Evolutionary conservation across 2,888 invertebrate genomes (phyloP).

Genomic region (Oithona nana): DNA sequence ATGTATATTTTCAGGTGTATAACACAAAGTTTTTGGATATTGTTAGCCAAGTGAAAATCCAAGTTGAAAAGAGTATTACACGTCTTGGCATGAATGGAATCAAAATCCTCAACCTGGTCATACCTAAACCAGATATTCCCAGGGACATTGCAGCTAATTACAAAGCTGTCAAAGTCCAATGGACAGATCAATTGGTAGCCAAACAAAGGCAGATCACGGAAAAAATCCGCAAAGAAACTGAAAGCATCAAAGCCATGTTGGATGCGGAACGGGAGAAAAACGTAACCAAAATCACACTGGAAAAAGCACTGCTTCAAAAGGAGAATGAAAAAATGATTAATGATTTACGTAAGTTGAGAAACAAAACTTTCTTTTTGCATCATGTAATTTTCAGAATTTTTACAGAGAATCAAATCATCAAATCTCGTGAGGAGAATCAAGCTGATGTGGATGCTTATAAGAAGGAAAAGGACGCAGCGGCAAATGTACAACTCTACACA

Average conservation of each 20-base stretch:
- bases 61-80: neutral
- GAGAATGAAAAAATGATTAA: neutral
- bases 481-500: neutral
- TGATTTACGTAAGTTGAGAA: neutral
- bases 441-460: neutral
- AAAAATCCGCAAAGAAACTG: conserved; percentile 8
- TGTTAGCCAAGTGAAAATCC: neutral
- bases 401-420: conserved; percentile 10
- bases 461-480: conserved; percentile 4
- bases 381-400: too few species aligned
- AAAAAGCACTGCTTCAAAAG: neutral
- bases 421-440: conserved; percentile 4
- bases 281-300: neutral
- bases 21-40: conserved; percentile 6
- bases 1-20: neutral
- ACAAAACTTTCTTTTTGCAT: too few species aligned
- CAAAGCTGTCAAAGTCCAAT: conserved; percentile 15
- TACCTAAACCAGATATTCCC: conserved; percentile 14
- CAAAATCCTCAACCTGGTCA: conserved; percentile 7
- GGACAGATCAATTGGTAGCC: conserved; percentile 13
- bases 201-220: conserved; percentile 10
- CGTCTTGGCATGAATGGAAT: conserved; percentile 9
- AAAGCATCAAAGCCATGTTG: neutral
- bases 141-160: conserved; percentile 7
- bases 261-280: conserved; percentile 9